These are phyloP conservation scores for Nomada hirtipes DNA, from an alignment of 2,888 invertebrate genomes.

Conservation along the genomic window DNA sequence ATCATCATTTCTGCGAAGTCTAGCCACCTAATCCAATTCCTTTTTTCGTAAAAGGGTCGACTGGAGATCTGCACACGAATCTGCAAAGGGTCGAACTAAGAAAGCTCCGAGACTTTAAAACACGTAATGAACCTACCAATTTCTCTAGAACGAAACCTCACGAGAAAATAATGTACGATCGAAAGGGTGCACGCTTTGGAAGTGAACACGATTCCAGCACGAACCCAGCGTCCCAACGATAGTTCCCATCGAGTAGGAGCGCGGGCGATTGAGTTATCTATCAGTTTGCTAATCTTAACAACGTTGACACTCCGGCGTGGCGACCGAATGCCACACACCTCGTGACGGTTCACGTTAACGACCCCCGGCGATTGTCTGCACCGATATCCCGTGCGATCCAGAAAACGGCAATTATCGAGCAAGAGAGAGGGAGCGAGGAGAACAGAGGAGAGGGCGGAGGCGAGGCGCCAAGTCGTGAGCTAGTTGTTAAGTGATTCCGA, in stretches of 20 bases:
- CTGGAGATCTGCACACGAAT: no score
- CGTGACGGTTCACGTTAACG: slow-evolving; percentile 76
- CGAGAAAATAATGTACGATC: slow-evolving; percentile 8
- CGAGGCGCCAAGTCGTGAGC: slow-evolving; percentile 82
- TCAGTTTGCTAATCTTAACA: slow-evolving; percentile 75
- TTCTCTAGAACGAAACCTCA: not conserved
- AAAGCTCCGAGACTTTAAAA: no score
- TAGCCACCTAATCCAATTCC: no score
- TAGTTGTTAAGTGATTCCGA: slow-evolving; percentile 82
- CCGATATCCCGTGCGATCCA: slow-evolving; percentile 75
- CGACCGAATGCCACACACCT: slow-evolving; percentile 80
- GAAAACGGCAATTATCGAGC: slow-evolving; percentile 76
- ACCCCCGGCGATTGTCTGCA: slow-evolving; percentile 66
- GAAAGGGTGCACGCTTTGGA: not conserved
- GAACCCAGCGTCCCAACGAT: slow-evolving; percentile 28
- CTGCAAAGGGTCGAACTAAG: no score
- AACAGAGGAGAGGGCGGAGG: slow-evolving; percentile 67
- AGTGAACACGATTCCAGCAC: slow-evolving; percentile 24
- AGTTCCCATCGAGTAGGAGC: slow-evolving; percentile 52
- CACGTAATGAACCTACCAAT: not conserved
- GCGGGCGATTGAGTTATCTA: slow-evolving; percentile 70
- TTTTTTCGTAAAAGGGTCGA: no score
- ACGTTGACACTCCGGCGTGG: slow-evolving; percentile 76
- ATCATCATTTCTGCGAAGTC: no score
- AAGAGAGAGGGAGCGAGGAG: slow-evolving; percentile 29